Base-by-base conservation (phyloP, 2,113 vertebrate genomes). In the Anser brachyrhynchus region DNA sequence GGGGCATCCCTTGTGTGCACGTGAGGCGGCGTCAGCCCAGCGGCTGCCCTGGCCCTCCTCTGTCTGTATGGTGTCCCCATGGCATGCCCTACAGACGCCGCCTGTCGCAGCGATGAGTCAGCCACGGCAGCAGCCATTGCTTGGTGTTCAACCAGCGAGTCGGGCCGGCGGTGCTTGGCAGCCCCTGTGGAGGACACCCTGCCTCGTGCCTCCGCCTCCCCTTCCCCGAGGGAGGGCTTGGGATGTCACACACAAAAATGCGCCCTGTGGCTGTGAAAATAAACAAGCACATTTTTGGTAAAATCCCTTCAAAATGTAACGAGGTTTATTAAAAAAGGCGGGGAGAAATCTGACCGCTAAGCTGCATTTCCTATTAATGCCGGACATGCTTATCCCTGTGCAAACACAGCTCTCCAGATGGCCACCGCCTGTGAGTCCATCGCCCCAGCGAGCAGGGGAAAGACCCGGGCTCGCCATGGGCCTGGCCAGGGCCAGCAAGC, bases 241-340 rank as follows among this genome's bases (percentile, higher is more conserved):
- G 75, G 95, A 96, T 77, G 81, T 90, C 90, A 74, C 43, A 66
- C 46, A 87, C 69, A 85, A 96, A 95, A 95, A 96, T 89, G 88
- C 65, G 79, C 94, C 93, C 88, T 3, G 19, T 66, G 89, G 91
- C 92, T 94, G 82, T 81, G 91, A 95, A 97, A 97, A 97, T 70
- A 97, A 98, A 96, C 88, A 84, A 93, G 83, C 9, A 0, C 95
- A 96, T 96, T 96, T 97, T 95, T 97, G 39, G 66, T 95, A 46
- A 97, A 97, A 97, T 98, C 96, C 95, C 93, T 97, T 92, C 84
- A 75, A 97, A 97, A 97, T 94, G 71, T 83, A 95, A 96, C 65
- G 4, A 89, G 80, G 79, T 87, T 97, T 96, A 97, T 96, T 97
- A 93, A 95, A 95, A 93, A 93, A 91, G 10, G 61, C 51, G 13